Evolutionary conservation across 2,797 vertebrate species (phyloP).

Genomic region (Toxotes lorentzi): DNA sequence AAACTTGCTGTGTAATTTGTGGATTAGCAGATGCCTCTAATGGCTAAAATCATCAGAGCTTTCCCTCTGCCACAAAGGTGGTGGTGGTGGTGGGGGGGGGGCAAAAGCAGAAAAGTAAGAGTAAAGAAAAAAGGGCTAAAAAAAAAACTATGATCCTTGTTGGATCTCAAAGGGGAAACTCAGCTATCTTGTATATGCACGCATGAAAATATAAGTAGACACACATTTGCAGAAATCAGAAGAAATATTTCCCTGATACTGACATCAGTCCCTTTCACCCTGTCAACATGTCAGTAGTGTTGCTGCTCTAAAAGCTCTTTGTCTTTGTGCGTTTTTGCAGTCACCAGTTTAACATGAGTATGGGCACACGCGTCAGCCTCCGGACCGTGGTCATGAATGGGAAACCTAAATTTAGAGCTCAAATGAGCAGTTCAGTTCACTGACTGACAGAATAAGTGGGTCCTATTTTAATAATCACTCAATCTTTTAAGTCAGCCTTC

Average conservation of each 20-base stretch:
- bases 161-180: neutral
- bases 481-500: neutral
- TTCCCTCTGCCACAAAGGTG: conserved; percentile 38
- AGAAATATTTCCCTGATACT: neutral
- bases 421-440: neutral
- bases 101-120: neutral
- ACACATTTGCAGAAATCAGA: neutral
- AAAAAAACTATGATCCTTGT: neutral
- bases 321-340: neutral
- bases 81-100: too few species aligned
- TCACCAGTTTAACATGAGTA: neutral
- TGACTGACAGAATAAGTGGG: neutral
- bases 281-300: neutral
- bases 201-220: neutral
- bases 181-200: neutral
- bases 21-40: conserved; percentile 92
- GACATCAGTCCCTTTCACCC: neutral
- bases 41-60: conserved; percentile 83
- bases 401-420: neutral
- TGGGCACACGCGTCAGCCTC: too few species aligned
- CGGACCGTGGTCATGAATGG: too few species aligned
- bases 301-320: neutral
- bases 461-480: neutral
- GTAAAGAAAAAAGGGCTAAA: neutral
- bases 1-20: conserved; percentile 92